These are phyloP conservation scores for Melanargia galathea DNA, from an alignment of 2,888 invertebrate genomes.

Conservation along the genomic window DNA sequence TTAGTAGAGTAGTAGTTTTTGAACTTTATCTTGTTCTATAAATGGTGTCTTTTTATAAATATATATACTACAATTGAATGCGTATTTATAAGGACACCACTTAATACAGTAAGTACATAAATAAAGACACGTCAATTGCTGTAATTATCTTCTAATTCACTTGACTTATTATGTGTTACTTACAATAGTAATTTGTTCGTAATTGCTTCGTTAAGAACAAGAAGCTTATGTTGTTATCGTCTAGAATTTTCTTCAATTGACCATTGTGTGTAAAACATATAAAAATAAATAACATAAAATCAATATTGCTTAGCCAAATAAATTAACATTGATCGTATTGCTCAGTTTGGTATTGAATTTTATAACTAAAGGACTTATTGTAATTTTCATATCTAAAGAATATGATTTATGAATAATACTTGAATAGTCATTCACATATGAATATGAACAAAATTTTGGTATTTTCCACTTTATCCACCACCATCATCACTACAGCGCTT, in stretches of 20 bases:
- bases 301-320: background rate
- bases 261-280: background rate
- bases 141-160: constrained; percentile 7
- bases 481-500: no score
- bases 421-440: background rate
- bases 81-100: background rate
- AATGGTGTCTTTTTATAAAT: background rate
- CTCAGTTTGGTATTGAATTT: background rate
- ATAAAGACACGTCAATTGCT: constrained; percentile 2
- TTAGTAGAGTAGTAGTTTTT: background rate
- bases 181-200: constrained; percentile 34
- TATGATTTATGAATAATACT: no score
- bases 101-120: constrained; percentile 9
- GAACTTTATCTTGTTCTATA: background rate
- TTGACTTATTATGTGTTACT: constrained; percentile 17
- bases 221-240: constrained; percentile 17
- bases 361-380: no score
- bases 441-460: background rate
- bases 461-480: no score
- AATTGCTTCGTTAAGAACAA: constrained; percentile 31
- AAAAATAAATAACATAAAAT: constrained; percentile 2
- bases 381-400: no score
- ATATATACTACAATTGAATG: background rate
- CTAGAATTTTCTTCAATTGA: background rate
- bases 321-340: background rate